Base-by-base conservation (phyloP, 2,113 vertebrate genomes). In the Rafetus swinhoei region DNA sequence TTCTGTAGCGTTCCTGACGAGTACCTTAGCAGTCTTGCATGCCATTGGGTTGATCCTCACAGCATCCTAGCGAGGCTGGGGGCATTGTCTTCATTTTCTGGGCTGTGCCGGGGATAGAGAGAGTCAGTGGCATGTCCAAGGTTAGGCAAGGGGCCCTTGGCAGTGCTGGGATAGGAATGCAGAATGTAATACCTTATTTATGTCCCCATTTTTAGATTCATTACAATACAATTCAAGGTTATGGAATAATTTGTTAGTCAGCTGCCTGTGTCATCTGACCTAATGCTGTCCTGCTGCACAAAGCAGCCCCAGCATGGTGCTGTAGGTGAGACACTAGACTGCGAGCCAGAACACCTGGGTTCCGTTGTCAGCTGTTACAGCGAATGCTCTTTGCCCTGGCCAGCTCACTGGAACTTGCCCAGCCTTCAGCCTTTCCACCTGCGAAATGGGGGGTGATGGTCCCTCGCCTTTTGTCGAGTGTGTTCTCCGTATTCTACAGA, bases 41-140 rank as follows among this genome's bases (percentile, higher is more conserved):
- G 24, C 84, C 5, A 4, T 72, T 80, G 52, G n/a, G 82, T 87
- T 76, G 83, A n/a, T 90, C 18, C 90, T 79, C 88, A 54, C 10
- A 82, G 72, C 83, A 11, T 87, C 91, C 55, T 29, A 11, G 21
- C 83, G 85, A 90, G 86, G 80, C 18, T 50, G 10, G 90, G 80
- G 24, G 90, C 77, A 83, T 59, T 80, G 57, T 79, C 88, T 72
- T 85, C n/a, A 10, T 90, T 84, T 81, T 39, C 27, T 57, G 29
- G 57, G n/a, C 62, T 27, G 69, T 62, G 87, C 79, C 45, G 45
- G 90, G 87, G 29, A 52, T 5, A 83, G 50, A 15, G 14, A 60
- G 87, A 24, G 92, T 84, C 45, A 83, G 65, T 83, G 92, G 60
- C 91, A 74, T 9, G 77, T 87, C 94, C 96, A 92, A 89, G 95